phyloP scores from a whole-genome alignment of 2,888 invertebrate species.

The Scaptomyza caliginosa region DNA sequence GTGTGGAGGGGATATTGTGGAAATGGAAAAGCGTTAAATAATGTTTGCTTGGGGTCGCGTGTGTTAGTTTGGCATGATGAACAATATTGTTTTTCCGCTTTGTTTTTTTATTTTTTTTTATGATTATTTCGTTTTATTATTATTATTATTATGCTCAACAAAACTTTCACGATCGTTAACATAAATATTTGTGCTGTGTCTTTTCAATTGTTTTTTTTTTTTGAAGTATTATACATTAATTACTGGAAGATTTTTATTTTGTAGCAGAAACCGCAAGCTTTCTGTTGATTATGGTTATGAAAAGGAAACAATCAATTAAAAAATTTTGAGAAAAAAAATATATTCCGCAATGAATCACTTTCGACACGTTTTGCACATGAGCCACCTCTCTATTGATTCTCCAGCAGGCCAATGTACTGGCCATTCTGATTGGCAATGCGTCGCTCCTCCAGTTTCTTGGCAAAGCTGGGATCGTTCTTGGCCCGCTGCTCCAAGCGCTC shows the following conservation, averaged over 20 bases:
- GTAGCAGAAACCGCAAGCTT: constrained; percentile 62
- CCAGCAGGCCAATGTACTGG: constrained; percentile 85
- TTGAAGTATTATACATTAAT: constrained; percentile 21
- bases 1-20: constrained; percentile 15
- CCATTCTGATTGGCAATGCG: constrained; percentile 87
- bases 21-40: constrained; percentile 56
- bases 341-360: constrained; percentile 29
- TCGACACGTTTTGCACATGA: constrained; percentile 18
- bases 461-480: constrained; percentile 83
- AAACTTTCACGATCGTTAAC: constrained; percentile 74
- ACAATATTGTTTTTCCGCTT: constrained; percentile 63
- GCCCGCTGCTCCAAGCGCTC: constrained; percentile 85
- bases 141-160: constrained; percentile 42
- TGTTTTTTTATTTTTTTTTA: constrained; percentile 52
- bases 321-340: constrained; percentile 37
- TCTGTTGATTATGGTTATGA: constrained; percentile 25
- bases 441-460: constrained; percentile 82
- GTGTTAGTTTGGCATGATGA: constrained; percentile 53
- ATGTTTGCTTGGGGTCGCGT: constrained; percentile 57
- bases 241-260: constrained; percentile 25
- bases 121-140: constrained; percentile 32
- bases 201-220: constrained; percentile 2
- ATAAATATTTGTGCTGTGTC: constrained; percentile 51
- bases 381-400: constrained; percentile 66
- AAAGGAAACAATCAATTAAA: not conserved